Evolutionary conservation across 2,113 vertebrate species (phyloP), one percentile per base, ranked within the genome.

Genomic region (Mus spicilegus): DNA sequence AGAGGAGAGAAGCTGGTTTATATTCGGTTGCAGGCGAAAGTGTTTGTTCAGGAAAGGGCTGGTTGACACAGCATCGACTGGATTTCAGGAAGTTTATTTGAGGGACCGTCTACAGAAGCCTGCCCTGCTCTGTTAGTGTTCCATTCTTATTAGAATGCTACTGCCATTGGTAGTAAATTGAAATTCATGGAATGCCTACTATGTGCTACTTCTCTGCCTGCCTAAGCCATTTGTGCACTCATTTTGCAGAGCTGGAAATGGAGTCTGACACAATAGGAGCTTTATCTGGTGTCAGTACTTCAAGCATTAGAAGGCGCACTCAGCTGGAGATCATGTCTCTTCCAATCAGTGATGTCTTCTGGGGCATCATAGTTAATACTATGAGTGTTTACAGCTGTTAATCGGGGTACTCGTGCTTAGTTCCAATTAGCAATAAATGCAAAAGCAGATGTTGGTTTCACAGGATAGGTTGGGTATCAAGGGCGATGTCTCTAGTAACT

Each of bases 1-100:
- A 98, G 97, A 98, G 97, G 96, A 98, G 98, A 87, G 97, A 97
- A 97, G 96, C 97, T 96, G 97, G 95, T 98, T 98, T 97, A 92
- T 54, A 92, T 90, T 96, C 81, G 84, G 96, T 98, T 92, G 86
- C 85, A 51, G 92, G 90, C 94, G 36, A 93, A 86, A 98, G 96
- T 39, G 54, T 95, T 97, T 97, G 87, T 97, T 97, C 94, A 88
- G 98, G 73, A 91, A 95, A 89, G 86, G 92, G 63, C 69, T 92
- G 89, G 89, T 80, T 96, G 94, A 97, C 58, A 90, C 93, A 0
- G 75, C 78, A 2, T 22, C 54, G 72, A 87, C 95, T 92, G 72
- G 0, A 33, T 96, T 87, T 91, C n/a, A 58, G 78, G 56, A 65
- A 84, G 95, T 89, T 97, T 56, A 84, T 96, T 75, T 97, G 81